Evolutionary conservation across 2,888 invertebrate species (phyloP), one percentile per base, ranked within the genome.

Genomic region (Cephus runcator): DNA sequence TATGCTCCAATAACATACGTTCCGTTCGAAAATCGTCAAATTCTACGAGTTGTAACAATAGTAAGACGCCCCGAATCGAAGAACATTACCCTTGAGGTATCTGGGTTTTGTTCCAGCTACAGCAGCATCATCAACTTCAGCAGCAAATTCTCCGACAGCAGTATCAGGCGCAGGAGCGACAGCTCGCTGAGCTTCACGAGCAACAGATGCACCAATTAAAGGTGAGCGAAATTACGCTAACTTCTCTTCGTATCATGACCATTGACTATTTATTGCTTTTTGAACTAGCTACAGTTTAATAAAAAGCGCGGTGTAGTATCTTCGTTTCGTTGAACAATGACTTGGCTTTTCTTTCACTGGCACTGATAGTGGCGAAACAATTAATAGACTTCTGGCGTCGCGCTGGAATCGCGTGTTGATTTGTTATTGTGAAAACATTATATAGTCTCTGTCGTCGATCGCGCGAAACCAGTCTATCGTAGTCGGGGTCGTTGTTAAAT

Each of bases 91-190:
- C 89, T 88, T 90, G 89, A 89, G 88, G 87, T 89, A 81, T 90
- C 89, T 89, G 86, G 87, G 86, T 88, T 87, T 93, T 88, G 92
- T 94, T 95, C 88, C 96, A 98, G 96, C 94, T 98, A 92, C 97
- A 97, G 94, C 97, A 97, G 93, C 97, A 97, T 92, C 98, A 98
- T 92, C 97, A 98, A 92, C 93, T 97, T 89, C 97, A 98, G 92
- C 97, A 98, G 90, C 97, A 97, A 93, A 96, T 97, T 88, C 94
- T 98, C 85, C 93, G 97, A 90, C 97, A 97, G 92, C 96, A 97
- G 92, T 98, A 97, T 93, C 97, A 97, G 92, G 97, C 96, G 88
- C 97, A 97, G 92, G 96, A 97, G 88, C 96, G 97, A 91, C 97
- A 97, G 92, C 93, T 98, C 81, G 97, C 97, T 84, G 95, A 97